phyloP scores from a whole-genome alignment of 2,888 invertebrate genomes.

The Ceratothoa steindachneri region DNA sequence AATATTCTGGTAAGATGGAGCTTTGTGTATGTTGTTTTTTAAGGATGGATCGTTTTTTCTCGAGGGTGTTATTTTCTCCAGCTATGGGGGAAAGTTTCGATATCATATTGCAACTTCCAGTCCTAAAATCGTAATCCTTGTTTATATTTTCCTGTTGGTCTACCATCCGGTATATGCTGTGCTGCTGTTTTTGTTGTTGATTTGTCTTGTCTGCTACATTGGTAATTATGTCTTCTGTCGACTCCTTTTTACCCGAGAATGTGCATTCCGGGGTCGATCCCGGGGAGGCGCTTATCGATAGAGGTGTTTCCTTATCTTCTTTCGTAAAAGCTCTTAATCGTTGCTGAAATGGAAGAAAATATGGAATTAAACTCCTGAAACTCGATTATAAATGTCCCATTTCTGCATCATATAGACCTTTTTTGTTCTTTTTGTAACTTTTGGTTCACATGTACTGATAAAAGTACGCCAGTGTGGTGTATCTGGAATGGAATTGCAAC shows the following conservation, averaged over 20 bases:
- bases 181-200: no score
- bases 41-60: not conserved
- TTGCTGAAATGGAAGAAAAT: no score
- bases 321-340: no score
- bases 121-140: not conserved
- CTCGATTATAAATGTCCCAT: no score
- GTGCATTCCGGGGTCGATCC: not conserved
- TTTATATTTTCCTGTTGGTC: not conserved
- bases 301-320: not conserved
- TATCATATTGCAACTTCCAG: not conserved
- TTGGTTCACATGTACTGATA: no score
- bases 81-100: no score
- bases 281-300: not conserved
- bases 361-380: no score
- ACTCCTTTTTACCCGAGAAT: not conserved
- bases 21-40: not conserved
- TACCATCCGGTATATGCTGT: not conserved
- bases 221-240: not conserved
- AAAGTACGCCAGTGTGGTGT: no score
- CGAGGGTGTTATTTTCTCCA: not conserved
- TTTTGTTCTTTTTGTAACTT: no score
- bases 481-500: no score
- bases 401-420: no score
- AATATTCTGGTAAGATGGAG: not conserved
- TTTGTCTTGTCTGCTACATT: not conserved